These are phyloP conservation scores for Antitype chi DNA, from an alignment of 2,888 invertebrate genomes.

Conservation along the genomic window DNA sequence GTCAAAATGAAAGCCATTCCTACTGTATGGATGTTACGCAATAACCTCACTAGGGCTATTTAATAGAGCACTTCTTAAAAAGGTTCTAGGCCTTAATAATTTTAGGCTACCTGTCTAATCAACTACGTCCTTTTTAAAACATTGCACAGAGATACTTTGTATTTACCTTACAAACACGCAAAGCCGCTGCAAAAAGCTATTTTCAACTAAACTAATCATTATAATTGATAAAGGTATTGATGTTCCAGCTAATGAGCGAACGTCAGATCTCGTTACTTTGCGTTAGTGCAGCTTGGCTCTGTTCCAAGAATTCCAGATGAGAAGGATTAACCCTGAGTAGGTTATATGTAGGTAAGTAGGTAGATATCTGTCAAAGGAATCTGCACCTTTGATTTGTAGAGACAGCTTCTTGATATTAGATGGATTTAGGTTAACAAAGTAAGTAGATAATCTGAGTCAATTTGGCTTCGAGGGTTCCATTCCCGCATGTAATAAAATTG, in stretches of 20 bases:
- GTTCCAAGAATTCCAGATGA: slow-evolving; percentile 32
- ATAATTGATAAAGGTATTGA: slow-evolving; percentile 17
- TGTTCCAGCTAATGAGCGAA: slow-evolving; percentile 30
- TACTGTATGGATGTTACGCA: too few relatives aligned
- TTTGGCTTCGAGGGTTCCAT: background rate
- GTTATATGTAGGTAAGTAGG: background rate
- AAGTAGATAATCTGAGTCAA: background rate
- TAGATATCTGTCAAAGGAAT: background rate
- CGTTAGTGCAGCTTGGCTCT: slow-evolving; percentile 36
- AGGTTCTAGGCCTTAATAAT: too few relatives aligned
- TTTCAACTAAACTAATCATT: background rate
- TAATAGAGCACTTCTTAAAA: too few relatives aligned
- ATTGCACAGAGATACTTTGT: background rate
- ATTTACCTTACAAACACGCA: background rate
- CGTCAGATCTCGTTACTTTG: slow-evolving; percentile 47
- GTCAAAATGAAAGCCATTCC: too few relatives aligned
- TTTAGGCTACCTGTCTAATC: too few relatives aligned
- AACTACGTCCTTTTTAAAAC: too few relatives aligned
- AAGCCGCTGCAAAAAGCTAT: background rate
- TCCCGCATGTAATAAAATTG: background rate
- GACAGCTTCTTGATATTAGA: background rate
- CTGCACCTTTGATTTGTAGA: background rate
- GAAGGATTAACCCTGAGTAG: background rate
- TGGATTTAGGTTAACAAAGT: background rate
- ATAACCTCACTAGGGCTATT: too few relatives aligned